These are phyloP conservation scores for Styela clava DNA, from an alignment of 23 tunicate species.

Conservation along the genomic window DNA sequence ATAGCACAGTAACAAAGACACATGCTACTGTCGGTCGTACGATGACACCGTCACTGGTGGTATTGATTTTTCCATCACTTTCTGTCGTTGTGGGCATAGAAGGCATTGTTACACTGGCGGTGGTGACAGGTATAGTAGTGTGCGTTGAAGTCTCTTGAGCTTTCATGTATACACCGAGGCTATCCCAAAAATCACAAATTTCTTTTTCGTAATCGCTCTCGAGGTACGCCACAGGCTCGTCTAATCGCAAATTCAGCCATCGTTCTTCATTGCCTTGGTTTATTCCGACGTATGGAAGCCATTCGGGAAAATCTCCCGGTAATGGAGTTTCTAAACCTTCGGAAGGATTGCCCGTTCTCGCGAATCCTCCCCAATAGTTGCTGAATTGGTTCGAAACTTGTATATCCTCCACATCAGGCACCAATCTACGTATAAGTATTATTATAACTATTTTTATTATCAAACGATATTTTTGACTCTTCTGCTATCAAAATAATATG, in stretches of 20 bases:
- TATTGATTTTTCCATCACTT: background rate
- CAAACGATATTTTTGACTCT: no score
- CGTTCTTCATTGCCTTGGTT: background rate
- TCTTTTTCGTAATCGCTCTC: background rate
- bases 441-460: background rate
- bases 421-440: background rate
- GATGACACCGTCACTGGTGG: background rate
- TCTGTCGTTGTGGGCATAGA: no score
- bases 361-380: background rate
- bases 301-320: background rate
- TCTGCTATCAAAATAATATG: no score
- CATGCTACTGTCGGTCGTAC: background rate
- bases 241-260: conserved; percentile 5
- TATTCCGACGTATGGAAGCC: background rate
- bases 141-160: background rate
- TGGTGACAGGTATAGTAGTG: background rate
- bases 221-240: background rate
- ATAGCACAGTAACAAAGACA: background rate
- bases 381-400: conserved; percentile 1
- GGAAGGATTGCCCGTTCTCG: conserved; percentile 2
- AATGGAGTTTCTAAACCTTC: background rate
- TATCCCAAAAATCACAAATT: background rate
- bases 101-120: no score
- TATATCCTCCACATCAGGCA: background rate
- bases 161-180: background rate